A percentile compares a stretch with the other conserved stretches of the same genome.
Conservation (phyloP, 2,797 vertebrate genomes). For the Arrhamphus sclerolepis region DNA sequence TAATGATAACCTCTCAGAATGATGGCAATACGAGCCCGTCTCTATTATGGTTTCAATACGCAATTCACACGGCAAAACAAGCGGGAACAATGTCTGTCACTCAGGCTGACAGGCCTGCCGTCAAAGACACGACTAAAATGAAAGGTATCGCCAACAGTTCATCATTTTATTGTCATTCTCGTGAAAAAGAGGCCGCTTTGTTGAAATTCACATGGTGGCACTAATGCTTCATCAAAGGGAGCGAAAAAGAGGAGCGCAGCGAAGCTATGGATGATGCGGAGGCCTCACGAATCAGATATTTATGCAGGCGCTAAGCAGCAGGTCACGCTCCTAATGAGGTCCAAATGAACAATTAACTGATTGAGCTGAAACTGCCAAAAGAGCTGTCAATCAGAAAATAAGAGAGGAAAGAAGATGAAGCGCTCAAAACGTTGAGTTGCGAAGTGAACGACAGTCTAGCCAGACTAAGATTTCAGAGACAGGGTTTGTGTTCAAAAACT, state of each 20-base stretch:
- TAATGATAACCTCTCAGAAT: conserved; percentile 66
- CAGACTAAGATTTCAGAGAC: background rate
- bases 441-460: too few relatives aligned
- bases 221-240: conserved; percentile 50
- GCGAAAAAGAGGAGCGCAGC: conserved; percentile 36
- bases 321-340: conserved; percentile 66
- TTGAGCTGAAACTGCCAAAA: conserved; percentile 55
- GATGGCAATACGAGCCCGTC: conserved; percentile 55
- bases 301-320: conserved; percentile 62
- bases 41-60: conserved; percentile 65
- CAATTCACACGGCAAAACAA: conserved; percentile 60
- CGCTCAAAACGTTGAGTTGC: too few relatives aligned
- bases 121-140: conserved; percentile 51
- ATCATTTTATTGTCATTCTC: conserved; percentile 35
- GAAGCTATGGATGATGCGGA: conserved; percentile 44
- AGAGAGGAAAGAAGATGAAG: conserved; percentile 20
- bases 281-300: conserved; percentile 56
- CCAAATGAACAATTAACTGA: conserved; percentile 72
- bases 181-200: conserved; percentile 54
- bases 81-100: conserved; percentile 73
- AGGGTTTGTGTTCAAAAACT: too few relatives aligned
- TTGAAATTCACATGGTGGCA: too few relatives aligned
- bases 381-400: conserved; percentile 58
- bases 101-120: conserved; percentile 59
- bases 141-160: conserved; percentile 66